Conservation (phyloP, 2,888 invertebrate genomes). For the Sminthurides aquaticus region DNA sequence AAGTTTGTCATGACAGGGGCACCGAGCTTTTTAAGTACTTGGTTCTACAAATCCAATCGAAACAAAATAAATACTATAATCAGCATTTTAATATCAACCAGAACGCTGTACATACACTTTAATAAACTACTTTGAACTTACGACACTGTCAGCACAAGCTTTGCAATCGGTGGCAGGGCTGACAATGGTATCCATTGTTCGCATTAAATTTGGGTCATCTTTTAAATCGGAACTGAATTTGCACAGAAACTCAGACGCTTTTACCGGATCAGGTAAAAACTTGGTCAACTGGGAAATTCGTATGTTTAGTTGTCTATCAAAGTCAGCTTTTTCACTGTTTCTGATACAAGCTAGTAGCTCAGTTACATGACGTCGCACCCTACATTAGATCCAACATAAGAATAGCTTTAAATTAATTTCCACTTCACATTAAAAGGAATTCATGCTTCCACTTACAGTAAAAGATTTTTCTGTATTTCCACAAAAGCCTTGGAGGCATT, state of each 20-base stretch:
- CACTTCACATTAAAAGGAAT: neutral
- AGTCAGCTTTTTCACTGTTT: conserved; percentile 49
- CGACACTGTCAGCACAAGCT: conserved; percentile 71
- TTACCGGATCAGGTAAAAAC: conserved; percentile 84
- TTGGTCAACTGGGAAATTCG: conserved; percentile 57
- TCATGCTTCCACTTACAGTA: conserved; percentile 59
- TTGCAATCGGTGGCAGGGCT: conserved; percentile 86
- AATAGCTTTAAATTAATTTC: conserved; percentile 2
- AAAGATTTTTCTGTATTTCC: conserved; percentile 85
- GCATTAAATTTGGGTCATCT: conserved; percentile 57
- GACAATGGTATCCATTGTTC: conserved; percentile 77
- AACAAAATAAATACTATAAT: conserved; percentile 16
- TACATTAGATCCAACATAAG: conserved; percentile 45
- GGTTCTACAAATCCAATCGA: conserved; percentile 52
- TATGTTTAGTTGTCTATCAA: conserved; percentile 60
- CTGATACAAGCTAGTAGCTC: conserved; percentile 60
- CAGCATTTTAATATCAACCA: conserved; percentile 1
- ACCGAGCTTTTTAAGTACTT: conserved; percentile 83
- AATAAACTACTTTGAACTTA: conserved; percentile 47
- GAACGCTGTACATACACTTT: neutral
- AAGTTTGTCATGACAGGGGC: conserved; percentile 90
- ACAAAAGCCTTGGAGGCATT: conserved; percentile 89
- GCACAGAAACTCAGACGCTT: conserved; percentile 77
- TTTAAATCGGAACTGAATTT: conserved; percentile 74
- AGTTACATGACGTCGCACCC: conserved; percentile 71